phyloP scores from a whole-genome alignment of 2,797 vertebrate genomes.

The Molothrus aeneus region DNA sequence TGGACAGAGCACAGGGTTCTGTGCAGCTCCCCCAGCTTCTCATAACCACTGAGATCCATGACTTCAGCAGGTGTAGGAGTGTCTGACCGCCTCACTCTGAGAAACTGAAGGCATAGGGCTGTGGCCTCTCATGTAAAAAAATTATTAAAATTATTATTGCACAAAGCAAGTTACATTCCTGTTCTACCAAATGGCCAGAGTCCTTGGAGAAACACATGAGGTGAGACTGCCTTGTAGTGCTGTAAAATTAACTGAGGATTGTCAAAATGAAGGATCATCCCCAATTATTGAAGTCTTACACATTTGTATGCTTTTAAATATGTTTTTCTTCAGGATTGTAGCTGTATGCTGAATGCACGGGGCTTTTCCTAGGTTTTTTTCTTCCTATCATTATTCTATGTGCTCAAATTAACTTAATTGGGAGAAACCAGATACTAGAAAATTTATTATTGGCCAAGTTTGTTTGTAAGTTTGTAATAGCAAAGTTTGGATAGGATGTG shows the following conservation, averaged over 20 bases:
- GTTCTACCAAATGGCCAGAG: neutral
- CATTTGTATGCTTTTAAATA: neutral
- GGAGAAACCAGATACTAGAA: neutral
- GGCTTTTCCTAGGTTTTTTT: neutral
- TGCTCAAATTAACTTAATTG: neutral
- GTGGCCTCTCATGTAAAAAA: neutral
- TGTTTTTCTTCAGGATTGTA: neutral
- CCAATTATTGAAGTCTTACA: neutral
- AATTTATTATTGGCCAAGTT: neutral
- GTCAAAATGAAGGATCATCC: neutral
- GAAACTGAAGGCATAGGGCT: neutral
- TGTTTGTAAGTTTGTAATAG: neutral
- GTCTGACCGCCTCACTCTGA: neutral
- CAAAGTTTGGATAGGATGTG: neutral
- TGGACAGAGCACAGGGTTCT: neutral
- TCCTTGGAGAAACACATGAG: neutral
- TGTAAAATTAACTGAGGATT: neutral
- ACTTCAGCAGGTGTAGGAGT: constrained; percentile 35
- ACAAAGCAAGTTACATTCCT: neutral
- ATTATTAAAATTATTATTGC: neutral
- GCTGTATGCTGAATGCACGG: neutral
- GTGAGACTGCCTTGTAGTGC: neutral
- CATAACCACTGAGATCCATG: neutral
- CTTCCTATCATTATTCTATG: neutral
- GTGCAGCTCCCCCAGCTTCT: neutral